These are phyloP conservation scores for Tuta absoluta DNA, from an alignment of 2,888 invertebrate species.

Conservation along the genomic window DNA sequence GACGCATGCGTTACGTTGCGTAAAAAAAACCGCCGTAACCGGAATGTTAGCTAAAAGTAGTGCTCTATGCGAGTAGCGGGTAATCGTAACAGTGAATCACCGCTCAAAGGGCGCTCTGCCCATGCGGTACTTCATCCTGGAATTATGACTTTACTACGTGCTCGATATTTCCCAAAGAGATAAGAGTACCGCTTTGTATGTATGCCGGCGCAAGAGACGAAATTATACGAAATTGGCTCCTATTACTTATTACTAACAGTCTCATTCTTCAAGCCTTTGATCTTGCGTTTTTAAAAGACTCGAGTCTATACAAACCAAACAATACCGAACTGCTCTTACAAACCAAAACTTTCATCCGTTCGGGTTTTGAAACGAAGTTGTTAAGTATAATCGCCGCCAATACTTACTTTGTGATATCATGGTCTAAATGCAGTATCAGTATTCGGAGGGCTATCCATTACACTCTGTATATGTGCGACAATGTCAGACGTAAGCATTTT, in stretches of 20 bases:
- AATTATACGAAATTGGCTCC: constrained; percentile 48
- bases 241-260: constrained; percentile 41
- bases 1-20: too few species aligned
- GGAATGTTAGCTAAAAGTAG: neutral
- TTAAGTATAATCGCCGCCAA: too few species aligned
- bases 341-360: too few species aligned
- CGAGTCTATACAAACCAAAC: too few species aligned
- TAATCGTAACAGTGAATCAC: constrained; percentile 71
- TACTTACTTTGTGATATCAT: too few species aligned
- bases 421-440: too few species aligned
- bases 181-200: constrained; percentile 69
- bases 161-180: constrained; percentile 70
- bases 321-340: neutral
- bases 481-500: too few species aligned
- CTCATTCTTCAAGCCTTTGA: constrained; percentile 9
- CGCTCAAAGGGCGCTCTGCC: constrained; percentile 63
- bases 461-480: too few species aligned
- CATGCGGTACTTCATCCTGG: constrained; percentile 71
- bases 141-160: constrained; percentile 77
- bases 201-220: constrained; percentile 61
- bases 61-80: constrained; percentile 42
- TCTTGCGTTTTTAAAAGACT: neutral
- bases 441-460: too few species aligned
- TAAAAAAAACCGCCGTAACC: too few species aligned
- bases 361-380: too few species aligned